Evolutionary conservation across 2,888 invertebrate genomes (phyloP).

Genomic region (Scrobipalpa costella): DNA sequence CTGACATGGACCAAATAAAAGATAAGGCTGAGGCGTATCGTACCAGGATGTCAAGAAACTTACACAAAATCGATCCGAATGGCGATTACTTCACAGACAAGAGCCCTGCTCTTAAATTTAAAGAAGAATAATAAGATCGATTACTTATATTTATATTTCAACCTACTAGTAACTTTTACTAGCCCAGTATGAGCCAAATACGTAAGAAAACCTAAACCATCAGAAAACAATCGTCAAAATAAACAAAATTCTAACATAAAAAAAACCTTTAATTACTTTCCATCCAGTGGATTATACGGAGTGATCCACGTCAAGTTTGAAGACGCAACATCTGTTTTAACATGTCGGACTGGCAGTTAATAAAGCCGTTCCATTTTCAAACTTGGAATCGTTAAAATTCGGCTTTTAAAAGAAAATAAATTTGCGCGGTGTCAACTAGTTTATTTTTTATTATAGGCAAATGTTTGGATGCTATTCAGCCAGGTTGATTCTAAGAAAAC

Average conservation of each 20-base stretch:
- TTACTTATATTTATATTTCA: too few relatives aligned
- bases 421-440: conserved; percentile 25
- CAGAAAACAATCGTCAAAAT: too few relatives aligned
- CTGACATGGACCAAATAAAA: too few relatives aligned
- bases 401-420: conserved; percentile 28
- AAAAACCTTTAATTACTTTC: conserved; percentile 4
- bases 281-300: conserved; percentile 2
- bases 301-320: conserved; percentile 61
- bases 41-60: too few relatives aligned
- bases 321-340: conserved; percentile 78
- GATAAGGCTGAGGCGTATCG: too few relatives aligned
- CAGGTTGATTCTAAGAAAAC: conserved; percentile 27
- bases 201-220: too few relatives aligned
- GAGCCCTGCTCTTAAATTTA: too few relatives aligned
- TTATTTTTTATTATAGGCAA: conserved; percentile 23
- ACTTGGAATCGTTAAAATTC: conserved; percentile 42
- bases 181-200: too few relatives aligned
- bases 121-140: too few relatives aligned
- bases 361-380: conserved; percentile 59
- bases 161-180: too few relatives aligned
- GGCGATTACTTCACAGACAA: too few relatives aligned
- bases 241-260: background rate
- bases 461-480: conserved; percentile 16
- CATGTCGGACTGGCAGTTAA: conserved; percentile 71
- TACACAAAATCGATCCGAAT: too few relatives aligned